phyloP scores from a whole-genome alignment of 2,797 vertebrate species.

The Trematomus bernacchii region DNA sequence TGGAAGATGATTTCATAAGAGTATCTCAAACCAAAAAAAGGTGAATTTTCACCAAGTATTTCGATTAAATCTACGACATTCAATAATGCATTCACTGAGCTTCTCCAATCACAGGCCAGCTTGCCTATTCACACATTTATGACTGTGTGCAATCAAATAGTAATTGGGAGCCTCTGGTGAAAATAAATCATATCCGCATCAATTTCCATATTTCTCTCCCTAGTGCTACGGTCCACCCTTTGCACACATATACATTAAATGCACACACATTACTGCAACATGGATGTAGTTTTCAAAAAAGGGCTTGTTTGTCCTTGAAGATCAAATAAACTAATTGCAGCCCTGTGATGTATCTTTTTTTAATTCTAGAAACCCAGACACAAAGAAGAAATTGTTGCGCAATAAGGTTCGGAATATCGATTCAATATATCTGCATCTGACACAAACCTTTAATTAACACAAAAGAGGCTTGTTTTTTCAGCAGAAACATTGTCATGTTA shows the following conservation, averaged over 20 bases:
- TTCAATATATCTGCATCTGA: constrained; percentile 22
- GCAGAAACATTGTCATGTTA: constrained; percentile 33
- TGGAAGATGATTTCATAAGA: not conserved
- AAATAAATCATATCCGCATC: constrained; percentile 32
- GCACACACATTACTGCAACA: constrained; percentile 3
- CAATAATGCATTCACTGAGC: not conserved
- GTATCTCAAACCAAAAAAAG: not conserved
- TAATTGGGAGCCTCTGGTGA: constrained; percentile 31
- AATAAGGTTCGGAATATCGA: not conserved
- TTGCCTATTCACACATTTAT: not conserved
- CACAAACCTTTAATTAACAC: constrained; percentile 31
- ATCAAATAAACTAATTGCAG: not conserved
- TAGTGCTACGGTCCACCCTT: constrained; percentile 6
- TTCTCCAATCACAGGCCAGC: not conserved
- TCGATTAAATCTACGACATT: not conserved
- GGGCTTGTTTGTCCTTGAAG: not conserved
- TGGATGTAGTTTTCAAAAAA: not conserved
- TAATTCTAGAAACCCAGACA: not conserved
- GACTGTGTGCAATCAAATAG: constrained; percentile 34
- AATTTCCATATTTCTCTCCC: constrained; percentile 27
- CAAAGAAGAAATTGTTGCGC: not conserved
- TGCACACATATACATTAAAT: not conserved
- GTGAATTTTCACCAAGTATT: not conserved
- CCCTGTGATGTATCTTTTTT: constrained; percentile 8
- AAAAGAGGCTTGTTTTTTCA: constrained; percentile 26